Base-by-base conservation (phyloP, 2,113 vertebrate species). In the Paratilapia polleni region DNA sequence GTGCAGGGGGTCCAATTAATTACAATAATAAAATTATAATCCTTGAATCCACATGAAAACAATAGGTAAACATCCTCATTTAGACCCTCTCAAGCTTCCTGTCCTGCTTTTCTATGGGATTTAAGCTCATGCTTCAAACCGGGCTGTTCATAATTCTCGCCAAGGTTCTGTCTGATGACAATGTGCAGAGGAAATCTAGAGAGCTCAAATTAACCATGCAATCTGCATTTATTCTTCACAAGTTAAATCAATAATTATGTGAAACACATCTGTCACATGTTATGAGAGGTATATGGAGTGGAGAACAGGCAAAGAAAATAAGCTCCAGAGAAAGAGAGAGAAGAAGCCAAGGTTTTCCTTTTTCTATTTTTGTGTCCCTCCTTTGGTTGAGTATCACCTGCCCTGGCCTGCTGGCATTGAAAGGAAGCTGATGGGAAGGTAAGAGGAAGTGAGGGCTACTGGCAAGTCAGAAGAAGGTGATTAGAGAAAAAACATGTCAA, bases 31-130 rank as follows among this genome's bases (percentile, higher is more conserved):
- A n/a, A n/a, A n/a, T n/a, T n/a, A 61, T 93, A 94, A 94, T 92
- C 90, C 91, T 88, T 85, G 73, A 88, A 94, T 93, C 87, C 87
- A 92, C 85, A 80, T 80, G 70, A 90, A 93, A 92, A 94, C 91
- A 94, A 91, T 92, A 92, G 90, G 93, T 94, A 93, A 94, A 93
- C 60, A 93, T 84, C 73, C 78, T 84, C 77, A 74, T 93, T 91
- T 85, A 80, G 61, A 76, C 9, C 41, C 43, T 86, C 57, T 87
- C 61, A 58, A 89, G 66, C 68, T 57, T 77, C 61, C 38, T 60
- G 54, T 78, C 78, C 31, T 77, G 47, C 70, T 83, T 78, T 79
- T 77, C 80, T 64, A 8, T 54, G 58, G 74, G 88, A 91, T 92
- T 87, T 87, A 17, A 81, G 81, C 78, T 84, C 64, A 38, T 31